Evolutionary conservation across 2,888 invertebrate species (phyloP), one percentile per base, ranked within the genome.

Genomic region (Clistopyga incitator): DNA sequence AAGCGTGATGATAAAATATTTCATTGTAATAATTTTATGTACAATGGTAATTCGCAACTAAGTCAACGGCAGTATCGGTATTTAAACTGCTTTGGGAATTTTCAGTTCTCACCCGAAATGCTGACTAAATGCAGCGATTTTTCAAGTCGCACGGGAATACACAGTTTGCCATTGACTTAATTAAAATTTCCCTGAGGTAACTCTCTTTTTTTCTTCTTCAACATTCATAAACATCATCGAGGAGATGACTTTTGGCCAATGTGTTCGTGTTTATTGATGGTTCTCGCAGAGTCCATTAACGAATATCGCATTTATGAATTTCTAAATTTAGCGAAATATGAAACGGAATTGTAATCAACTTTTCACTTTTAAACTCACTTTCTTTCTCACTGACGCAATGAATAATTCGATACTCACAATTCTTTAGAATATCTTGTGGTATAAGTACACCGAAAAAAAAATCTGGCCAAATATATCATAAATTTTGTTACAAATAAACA

Each of bases 1-100:
- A 78, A 85, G 77, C 61, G 82, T 81, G 82, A 78, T 80, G 75
- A 85, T 80, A 76, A 82, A 84, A 83, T 71, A 82, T 82, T 82
- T 81, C 75, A 85, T 76, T 75, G 80, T 71, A 84, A 68, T 61
- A 78, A 42, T 67, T 38, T 64, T 86, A 81, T 81, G 77, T 84
- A 84, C 82, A 86, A 86, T 79, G 80, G 65, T 74, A 65, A 79
- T 79, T 78, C 67, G 34, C 61, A 84, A 78, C 64, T 29, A 74
- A 76, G 56, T 52, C 64, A 68, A 81, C 84, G 75, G 75, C 71
- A 59, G 50, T 65, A 56, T 68, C 75, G 61, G 29, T 56, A 15
- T 82, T 72, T 52, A 50, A 78, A 82, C 56, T 74, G 29, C 34
- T 77, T 85, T 81, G 71, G 74, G 59, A 77, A 78, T 76, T 38